Evolutionary conservation across 2,888 invertebrate genomes (phyloP), one percentile per base, ranked within the genome.

Genomic region (Standfussiana lucernea): DNA sequence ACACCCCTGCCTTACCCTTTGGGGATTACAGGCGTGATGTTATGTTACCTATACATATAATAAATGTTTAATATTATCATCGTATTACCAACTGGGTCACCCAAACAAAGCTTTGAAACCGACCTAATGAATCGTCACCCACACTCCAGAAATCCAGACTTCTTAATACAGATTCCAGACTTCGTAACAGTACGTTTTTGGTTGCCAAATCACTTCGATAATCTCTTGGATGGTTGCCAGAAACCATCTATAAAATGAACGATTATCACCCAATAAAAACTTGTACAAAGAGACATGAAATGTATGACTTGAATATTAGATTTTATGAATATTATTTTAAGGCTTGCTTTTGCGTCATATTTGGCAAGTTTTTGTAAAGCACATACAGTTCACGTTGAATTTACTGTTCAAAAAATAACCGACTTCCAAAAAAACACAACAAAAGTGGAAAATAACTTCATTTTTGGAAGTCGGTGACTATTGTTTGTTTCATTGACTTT

Each of bases 201-300:
- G 80, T 84, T 84, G 84, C 72, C 72, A 84, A 79, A 81, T 68
- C 15, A 45, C 72, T 53, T 28, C 59, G 15, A 68, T 81, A 81
- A 79, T 72, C 84, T 37, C 1, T 28, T 79, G 84, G 72, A 59
- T 1, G 11, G 28, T 15, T 61, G 53, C 81, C 81, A 81, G 15
- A 40, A 37, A 3, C 65, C n/a, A 47, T 67, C 28, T 62, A 50
- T 65, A 24, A 50, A 68, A 70, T 32, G 18, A 15, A 64, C 45
- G 50, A 40, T 72, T 84, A 84, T 81, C 59, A 72, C 45, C 45
- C 37, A 65, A 47, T 81, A 66, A 72, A 79, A 69, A 15, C 35
- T 53, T 40, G 53, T 70, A n/a, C 15, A 65, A 15, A 24, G 7
- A 50, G 21, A 6, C 37, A 50, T 56, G 32, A 47, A 42, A 45